A percentile compares a stretch with the other conserved stretches of the same genome.
Conservation (phyloP, 2,113 vertebrate species). For the Strix uralensis region DNA sequence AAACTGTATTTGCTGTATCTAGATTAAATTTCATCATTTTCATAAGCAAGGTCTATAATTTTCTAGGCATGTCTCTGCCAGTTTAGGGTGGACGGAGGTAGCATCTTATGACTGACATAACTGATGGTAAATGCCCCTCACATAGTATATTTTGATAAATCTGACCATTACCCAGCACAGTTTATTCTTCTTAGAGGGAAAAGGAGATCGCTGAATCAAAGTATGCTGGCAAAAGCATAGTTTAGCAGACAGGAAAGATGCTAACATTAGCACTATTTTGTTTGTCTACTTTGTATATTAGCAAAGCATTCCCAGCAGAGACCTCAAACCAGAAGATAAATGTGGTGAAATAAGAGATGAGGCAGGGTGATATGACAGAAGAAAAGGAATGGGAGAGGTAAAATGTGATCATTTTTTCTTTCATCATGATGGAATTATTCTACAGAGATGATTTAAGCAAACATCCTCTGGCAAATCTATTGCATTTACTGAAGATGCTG, state of each 20-base stretch:
- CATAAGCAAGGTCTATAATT: background rate
- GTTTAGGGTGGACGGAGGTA: background rate
- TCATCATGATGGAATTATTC: background rate
- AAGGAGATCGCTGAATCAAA: background rate
- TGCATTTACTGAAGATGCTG: background rate
- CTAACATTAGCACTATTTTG: constrained; percentile 2
- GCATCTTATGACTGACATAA: background rate
- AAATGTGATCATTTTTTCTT: background rate
- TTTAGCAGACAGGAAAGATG: background rate
- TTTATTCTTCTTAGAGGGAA: constrained; percentile 10
- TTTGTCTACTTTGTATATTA: background rate
- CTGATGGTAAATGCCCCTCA: background rate
- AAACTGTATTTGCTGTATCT: background rate
- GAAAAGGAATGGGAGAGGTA: background rate
- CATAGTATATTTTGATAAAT: background rate
- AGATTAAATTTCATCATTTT: background rate
- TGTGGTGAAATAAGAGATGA: background rate
- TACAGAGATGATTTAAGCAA: background rate
- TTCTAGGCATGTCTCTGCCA: background rate
- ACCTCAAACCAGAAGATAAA: background rate
- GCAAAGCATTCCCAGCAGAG: background rate
- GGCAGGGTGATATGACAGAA: background rate
- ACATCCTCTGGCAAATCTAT: background rate
- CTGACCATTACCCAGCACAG: background rate
- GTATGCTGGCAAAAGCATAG: background rate